Base-by-base conservation (phyloP, 2,797 vertebrate genomes). In the Buceros bicornis region DNA sequence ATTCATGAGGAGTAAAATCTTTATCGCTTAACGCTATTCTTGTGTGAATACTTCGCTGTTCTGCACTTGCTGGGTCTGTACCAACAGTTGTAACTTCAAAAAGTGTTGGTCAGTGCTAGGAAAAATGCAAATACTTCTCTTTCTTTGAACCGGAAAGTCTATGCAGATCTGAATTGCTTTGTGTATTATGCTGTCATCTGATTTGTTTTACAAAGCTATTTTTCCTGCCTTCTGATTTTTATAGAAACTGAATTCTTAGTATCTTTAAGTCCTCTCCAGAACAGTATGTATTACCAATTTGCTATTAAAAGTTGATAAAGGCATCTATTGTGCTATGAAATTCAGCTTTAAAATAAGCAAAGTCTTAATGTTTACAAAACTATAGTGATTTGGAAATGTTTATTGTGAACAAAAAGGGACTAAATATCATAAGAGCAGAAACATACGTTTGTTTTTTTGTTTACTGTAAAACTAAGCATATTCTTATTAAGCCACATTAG, bases 401-500 rank as follows among this genome's bases (percentile, higher is more conserved):
- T 81, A n/a, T 50, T 74, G 24, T 78, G 87, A 94, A 60, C 61
- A 76, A 22, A 94, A 88, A 67, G 64, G 8, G 61, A 21, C 79
- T 87, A 21, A 95, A 47, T 42, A 60, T 40, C 58, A 2, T 54
- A 76, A 60, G 58, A 85, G 43, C 86, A 90, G 89, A 82, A 89
- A 67, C 65, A 65, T 8, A 73, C 2, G 7, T 80, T 74, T 92
- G 53, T 0, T 10, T 48, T 69, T 67, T 79, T 95, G 91, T 96
- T 97, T 93, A 90, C 89, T 70, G 85, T 62, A 69, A 82, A 91
- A 54, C 61, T 28, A n/a, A 95, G 74, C 81, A 69, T 74, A 77
- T 87, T 97, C 81, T 92, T 83, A 91, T 93, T 93, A 96, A 95
- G 72, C 85, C 79, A 79, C 89, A 87, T 96, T 95, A 95, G 95